phyloP scores from a whole-genome alignment of 2,888 invertebrate genomes.

The Autographa pulchrina region DNA sequence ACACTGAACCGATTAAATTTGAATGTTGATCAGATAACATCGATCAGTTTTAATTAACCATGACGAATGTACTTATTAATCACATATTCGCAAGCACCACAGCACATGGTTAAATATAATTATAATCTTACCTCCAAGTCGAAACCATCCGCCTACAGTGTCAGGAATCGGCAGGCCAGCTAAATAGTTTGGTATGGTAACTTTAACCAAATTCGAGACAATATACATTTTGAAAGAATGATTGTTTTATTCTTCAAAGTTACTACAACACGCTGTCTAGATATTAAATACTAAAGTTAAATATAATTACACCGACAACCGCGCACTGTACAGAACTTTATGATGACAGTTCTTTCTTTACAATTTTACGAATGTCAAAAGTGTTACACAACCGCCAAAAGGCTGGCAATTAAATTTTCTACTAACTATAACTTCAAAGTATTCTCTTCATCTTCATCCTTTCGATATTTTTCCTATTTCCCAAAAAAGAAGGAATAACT shows the following conservation, averaged over 20 bases:
- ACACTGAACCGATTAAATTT: background rate
- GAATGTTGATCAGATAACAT: conserved; percentile 1
- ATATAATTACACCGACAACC: background rate
- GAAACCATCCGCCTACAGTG: conserved; percentile 95
- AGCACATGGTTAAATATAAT: background rate
- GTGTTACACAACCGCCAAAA: too few species aligned
- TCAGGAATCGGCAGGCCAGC: conserved; percentile 95
- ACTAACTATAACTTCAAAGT: too few species aligned
- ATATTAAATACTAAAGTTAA: background rate
- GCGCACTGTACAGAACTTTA: background rate
- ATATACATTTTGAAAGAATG: conserved; percentile 91
- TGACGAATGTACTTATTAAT: background rate
- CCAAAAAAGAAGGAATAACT: too few species aligned
- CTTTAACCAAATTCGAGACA: conserved; percentile 93
- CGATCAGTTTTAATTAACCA: background rate
- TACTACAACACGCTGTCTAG: background rate
- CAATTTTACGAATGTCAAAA: too few species aligned
- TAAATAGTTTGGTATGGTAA: conserved; percentile 95
- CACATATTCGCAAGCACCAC: background rate
- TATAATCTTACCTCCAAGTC: conserved; percentile 91
- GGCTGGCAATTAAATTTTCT: too few species aligned
- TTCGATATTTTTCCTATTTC: too few species aligned
- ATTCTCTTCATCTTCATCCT: too few species aligned
- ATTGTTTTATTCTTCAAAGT: background rate
- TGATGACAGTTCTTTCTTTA: background rate